Percentiles rank a stretch among this genome's conserved stretches.
phyloP scores from a whole-genome alignment of 1,140 invertebrate species.

The Meloidogyne chitwoodi region DNA sequence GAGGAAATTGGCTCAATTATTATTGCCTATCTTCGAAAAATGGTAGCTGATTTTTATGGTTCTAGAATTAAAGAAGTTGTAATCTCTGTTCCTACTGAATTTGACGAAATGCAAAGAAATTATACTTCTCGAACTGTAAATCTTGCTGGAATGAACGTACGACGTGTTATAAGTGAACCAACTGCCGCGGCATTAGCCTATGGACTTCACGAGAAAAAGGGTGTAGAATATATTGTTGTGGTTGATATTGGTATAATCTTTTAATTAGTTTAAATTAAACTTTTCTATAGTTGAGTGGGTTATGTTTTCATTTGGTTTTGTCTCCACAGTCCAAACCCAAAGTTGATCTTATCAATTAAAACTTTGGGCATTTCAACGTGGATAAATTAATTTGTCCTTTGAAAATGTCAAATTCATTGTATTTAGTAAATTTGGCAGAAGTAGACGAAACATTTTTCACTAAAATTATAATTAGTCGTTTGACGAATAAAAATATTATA shows the following conservation, averaged over 20 bases:
- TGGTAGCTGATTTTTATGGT: slow-evolving; percentile 37
- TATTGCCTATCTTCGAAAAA: slow-evolving; percentile 48
- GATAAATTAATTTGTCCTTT: slow-evolving; percentile 5
- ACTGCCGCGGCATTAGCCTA: slow-evolving; percentile 61
- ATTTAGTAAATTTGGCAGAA: neutral
- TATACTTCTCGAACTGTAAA: slow-evolving; percentile 47
- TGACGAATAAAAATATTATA: neutral
- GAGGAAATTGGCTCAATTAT: slow-evolving; percentile 56
- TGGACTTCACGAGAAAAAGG: slow-evolving; percentile 61
- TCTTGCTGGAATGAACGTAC: slow-evolving; percentile 46
- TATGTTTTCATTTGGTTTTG: neutral
- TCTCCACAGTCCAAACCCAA: slow-evolving; percentile 19
- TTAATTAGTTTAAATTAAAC: neutral
- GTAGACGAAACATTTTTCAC: neutral
- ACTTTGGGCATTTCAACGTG: slow-evolving; percentile 18
- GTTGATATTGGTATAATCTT: slow-evolving; percentile 62
- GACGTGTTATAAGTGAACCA: slow-evolving; percentile 67
- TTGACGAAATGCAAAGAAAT: slow-evolving; percentile 52
- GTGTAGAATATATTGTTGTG: slow-evolving; percentile 62
- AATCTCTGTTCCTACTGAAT: slow-evolving; percentile 60
- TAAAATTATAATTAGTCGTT: neutral
- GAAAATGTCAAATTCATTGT: neutral
- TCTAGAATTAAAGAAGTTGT: slow-evolving; percentile 43
- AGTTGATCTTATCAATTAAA: neutral
- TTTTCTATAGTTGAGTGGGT: neutral